Evolutionary conservation across 2,888 invertebrate genomes (phyloP), one percentile per base, ranked within the genome.

Genomic region (Cartodere bifasciata): DNA sequence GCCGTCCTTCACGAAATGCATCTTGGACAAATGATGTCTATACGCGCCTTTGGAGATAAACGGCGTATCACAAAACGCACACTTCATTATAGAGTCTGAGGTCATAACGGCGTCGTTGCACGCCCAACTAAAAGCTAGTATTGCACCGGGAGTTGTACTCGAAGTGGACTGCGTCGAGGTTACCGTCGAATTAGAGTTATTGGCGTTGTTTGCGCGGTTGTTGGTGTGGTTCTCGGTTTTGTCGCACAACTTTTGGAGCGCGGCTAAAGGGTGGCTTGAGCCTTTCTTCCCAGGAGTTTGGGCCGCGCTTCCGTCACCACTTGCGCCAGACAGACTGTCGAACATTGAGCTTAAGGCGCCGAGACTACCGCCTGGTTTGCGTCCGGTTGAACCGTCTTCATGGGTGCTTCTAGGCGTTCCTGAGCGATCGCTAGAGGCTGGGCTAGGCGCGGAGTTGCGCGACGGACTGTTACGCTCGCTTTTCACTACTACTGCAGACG

Each of bases 21-120:
- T 87, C 63, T 91, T 91, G 27, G 88, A 91, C 48, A 94, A 65
- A 53, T 95, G 95, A 60, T 94, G 94, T 50, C 95, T 74, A 62
- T 92, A 94, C 7, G 94, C 92, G 31, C 92, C 94, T 63, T 92
- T 94, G 22, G 94, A 92, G 45, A 90, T 87, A 59, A 94, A 94
- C 14, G 90, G 88, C 13, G 90, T 90, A 62, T 91, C 91, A 66
- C 91, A 91, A 53, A 88, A 83, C 31, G 90, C 87, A 62, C 91
- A 91, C 61, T 91, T 91, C 76, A 91, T 87, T 37, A 87, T 80
- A 15, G 86, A 82, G 51, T 87, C 86, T 7, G 75, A 72, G 1
- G 84, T 84, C 51, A 86, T 77, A 3, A 88, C 81, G 4, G 87
- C 87, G 56, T 90, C 88, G 56, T 87, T 90, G 62, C 90, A 90